These are phyloP conservation scores for Sinohyriopsis cumingii DNA, from an alignment of 2,888 invertebrate species.

Conservation along the genomic window DNA sequence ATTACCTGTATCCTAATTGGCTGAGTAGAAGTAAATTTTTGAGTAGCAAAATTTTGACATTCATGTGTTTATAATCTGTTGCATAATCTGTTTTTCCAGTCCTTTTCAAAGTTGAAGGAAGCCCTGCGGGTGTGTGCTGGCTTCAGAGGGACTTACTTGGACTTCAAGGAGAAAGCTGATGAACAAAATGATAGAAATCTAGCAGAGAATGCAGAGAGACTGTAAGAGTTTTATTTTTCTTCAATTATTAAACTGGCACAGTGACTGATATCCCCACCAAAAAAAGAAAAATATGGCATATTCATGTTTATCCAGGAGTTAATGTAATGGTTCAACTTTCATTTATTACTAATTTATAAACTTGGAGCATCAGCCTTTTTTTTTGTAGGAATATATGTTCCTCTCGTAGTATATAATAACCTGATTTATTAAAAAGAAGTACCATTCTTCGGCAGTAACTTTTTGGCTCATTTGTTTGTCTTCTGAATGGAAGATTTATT, in stretches of 20 bases:
- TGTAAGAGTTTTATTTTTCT: constrained; percentile 54
- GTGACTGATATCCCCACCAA: neutral
- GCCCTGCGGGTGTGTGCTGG: constrained; percentile 71
- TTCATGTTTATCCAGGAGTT: neutral
- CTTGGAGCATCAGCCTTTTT: too few species aligned
- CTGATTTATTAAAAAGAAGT: too few species aligned
- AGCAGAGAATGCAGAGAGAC: constrained; percentile 68
- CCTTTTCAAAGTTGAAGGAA: constrained; percentile 69
- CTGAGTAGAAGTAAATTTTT: too few species aligned
- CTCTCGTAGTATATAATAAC: too few species aligned
- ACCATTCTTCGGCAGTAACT: too few species aligned
- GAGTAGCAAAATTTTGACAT: neutral
- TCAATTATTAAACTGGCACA: neutral
- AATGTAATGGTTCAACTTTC: too few species aligned
- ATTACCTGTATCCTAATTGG: too few species aligned
- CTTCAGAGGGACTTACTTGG: constrained; percentile 71
- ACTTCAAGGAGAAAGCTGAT: constrained; percentile 70
- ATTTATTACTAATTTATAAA: too few species aligned
- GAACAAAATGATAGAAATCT: constrained; percentile 68
- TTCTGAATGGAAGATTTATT: too few species aligned
- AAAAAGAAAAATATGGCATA: neutral
- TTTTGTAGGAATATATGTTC: too few species aligned
- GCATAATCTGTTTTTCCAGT: constrained; percentile 50
- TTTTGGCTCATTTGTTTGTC: too few species aligned
- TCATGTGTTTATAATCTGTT: neutral